Conservation (phyloP, 2,888 invertebrate species). For the Gordius sp. region DNA sequence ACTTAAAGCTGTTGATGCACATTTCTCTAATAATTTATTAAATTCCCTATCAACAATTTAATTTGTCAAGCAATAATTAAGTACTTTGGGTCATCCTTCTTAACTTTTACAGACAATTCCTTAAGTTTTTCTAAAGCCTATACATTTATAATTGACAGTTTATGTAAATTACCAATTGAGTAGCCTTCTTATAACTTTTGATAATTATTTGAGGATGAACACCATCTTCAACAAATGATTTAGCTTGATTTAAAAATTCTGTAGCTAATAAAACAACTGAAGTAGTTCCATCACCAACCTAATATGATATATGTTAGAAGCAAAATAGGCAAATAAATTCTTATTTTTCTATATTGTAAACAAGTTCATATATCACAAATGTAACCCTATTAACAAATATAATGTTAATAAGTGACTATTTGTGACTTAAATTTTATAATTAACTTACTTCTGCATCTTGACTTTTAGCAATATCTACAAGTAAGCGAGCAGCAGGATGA, state of each 20-base stretch:
- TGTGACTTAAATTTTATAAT: constrained; percentile 2
- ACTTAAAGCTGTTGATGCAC: constrained; percentile 80
- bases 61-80: neutral
- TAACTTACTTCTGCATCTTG: constrained; percentile 69
- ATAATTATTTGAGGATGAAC: constrained; percentile 73
- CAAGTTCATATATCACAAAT: constrained; percentile 11
- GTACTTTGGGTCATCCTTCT: constrained; percentile 23
- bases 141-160: neutral
- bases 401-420: constrained; percentile 11
- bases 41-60: constrained; percentile 24
- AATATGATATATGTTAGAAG: neutral
- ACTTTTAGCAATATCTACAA: constrained; percentile 94
- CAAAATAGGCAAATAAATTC: neutral
- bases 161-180: constrained; percentile 35
- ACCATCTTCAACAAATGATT: constrained; percentile 82
- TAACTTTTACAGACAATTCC: constrained; percentile 43
- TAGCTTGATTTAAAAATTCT: constrained; percentile 72
- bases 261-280: constrained; percentile 81
- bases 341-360: neutral
- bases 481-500: constrained; percentile 83
- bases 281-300: constrained; percentile 96
- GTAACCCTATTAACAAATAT: constrained; percentile 12
- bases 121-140: constrained; percentile 51
- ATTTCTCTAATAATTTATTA: constrained; percentile 37
- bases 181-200: constrained; percentile 55